phyloP scores from a whole-genome alignment of 2,113 vertebrate genomes.

The Trochalopteron elliotii region DNA sequence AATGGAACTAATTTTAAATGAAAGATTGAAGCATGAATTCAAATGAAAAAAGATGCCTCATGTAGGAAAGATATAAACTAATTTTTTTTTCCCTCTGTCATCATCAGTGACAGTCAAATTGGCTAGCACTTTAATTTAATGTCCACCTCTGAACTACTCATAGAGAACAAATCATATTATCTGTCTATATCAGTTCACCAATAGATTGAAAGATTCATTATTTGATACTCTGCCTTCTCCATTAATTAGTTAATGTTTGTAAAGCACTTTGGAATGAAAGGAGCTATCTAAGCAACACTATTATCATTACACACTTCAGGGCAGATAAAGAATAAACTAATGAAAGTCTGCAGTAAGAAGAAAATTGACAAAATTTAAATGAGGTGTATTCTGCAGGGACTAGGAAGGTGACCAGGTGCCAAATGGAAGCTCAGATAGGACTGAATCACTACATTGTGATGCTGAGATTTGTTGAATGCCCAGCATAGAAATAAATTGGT shows the following conservation, averaged over 20 bases:
- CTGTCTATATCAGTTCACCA: background rate
- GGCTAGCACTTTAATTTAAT: background rate
- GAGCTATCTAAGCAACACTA: background rate
- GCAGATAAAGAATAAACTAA: slow-evolving; percentile 41
- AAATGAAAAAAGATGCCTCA: background rate
- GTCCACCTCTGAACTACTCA: slow-evolving; percentile 10
- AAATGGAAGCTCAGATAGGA: background rate
- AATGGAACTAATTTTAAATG: slow-evolving; percentile 6
- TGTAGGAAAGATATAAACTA: background rate
- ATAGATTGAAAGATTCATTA: slow-evolving; percentile 17
- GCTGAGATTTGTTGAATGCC: background rate
- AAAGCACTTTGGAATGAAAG: slow-evolving; percentile 37
- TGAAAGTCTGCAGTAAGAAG: background rate
- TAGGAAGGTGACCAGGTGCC: background rate
- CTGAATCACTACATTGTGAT: background rate
- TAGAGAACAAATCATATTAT: slow-evolving; percentile 28
- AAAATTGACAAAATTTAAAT: slow-evolving; percentile 43
- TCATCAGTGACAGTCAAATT: background rate
- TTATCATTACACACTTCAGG: slow-evolving; percentile 12
- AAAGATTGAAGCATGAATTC: slow-evolving; percentile 3
- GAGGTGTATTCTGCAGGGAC: background rate
- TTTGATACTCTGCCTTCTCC: slow-evolving; percentile 6
- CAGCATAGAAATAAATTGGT: background rate
- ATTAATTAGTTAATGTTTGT: slow-evolving; percentile 61
- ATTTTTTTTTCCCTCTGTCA: background rate